phyloP scores from a whole-genome alignment of 2,113 vertebrate genomes.

The Amblyopsis rosae region DNA sequence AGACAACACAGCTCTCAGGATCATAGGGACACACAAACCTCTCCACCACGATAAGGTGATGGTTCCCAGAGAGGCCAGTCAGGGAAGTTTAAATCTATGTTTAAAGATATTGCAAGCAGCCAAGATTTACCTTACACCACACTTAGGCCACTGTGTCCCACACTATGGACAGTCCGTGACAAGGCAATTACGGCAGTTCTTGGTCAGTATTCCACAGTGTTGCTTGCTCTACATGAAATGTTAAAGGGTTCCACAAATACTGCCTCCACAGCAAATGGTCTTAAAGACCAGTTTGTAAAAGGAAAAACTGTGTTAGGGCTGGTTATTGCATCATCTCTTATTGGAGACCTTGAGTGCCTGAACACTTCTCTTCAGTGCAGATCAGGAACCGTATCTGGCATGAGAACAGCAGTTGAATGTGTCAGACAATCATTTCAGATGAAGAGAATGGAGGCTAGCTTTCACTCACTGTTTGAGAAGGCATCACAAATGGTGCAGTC shows the following conservation, averaged over 20 bases:
- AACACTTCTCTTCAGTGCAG: constrained; percentile 24
- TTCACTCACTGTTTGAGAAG: constrained; percentile 10
- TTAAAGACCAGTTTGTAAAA: constrained; percentile 21
- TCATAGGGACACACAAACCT: too few relatives aligned
- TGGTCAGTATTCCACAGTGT: constrained; percentile 13
- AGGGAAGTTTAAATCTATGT: constrained; percentile 1
- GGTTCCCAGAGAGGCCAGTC: too few relatives aligned
- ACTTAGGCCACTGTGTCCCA: background rate
- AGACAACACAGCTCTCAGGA: too few relatives aligned
- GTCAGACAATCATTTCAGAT: constrained; percentile 11
- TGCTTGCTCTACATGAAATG: constrained; percentile 17
- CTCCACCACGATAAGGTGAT: too few relatives aligned
- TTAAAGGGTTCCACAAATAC: constrained; percentile 12
- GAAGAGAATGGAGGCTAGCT: constrained; percentile 1
- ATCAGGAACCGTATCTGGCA: constrained; percentile 1
- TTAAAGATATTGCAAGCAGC: background rate
- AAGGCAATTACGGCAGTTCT: background rate
- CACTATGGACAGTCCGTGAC: background rate
- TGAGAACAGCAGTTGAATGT: constrained; percentile 10
- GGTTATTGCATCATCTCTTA: constrained; percentile 18
- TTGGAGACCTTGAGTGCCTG: constrained; percentile 16
- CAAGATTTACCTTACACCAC: background rate
- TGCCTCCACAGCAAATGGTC: constrained; percentile 18
- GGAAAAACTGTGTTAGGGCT: constrained; percentile 13
- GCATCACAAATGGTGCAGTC: constrained; percentile 10